These are phyloP conservation scores for Peromyscus nudipes DNA, from an alignment of 2,797 vertebrate species.

Conservation along the genomic window DNA sequence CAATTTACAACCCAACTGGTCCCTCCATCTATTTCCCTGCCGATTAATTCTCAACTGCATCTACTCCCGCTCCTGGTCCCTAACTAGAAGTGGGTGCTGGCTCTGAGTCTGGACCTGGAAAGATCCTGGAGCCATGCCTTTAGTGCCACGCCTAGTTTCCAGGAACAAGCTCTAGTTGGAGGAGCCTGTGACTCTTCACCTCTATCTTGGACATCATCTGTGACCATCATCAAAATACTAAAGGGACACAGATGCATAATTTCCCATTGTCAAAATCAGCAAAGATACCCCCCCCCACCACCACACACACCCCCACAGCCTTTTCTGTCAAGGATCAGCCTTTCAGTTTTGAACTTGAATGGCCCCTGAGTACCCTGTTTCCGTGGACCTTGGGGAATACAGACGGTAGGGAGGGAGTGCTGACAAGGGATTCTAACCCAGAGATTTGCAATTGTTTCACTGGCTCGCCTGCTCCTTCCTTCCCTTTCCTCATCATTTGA, in stretches of 20 bases:
- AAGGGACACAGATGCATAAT: background rate
- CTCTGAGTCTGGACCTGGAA: background rate
- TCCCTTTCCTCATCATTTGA: background rate
- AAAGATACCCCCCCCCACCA: background rate
- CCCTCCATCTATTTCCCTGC: background rate
- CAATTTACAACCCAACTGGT: background rate
- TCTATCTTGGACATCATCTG: background rate
- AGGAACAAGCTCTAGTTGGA: background rate
- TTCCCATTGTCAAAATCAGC: constrained; percentile 9
- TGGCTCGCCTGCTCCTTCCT: background rate
- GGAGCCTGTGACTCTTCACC: background rate
- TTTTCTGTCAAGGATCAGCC: background rate
- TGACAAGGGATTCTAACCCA: background rate
- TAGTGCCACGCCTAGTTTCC: background rate
- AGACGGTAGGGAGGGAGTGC: background rate
- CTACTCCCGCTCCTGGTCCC: background rate
- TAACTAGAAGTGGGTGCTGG: background rate
- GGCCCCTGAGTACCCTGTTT: background rate
- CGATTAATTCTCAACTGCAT: background rate
- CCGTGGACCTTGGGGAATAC: background rate
- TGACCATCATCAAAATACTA: background rate
- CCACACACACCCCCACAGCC: background rate
- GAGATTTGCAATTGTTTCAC: background rate
- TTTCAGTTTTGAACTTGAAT: constrained; percentile 10
- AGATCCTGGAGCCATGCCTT: background rate